These are phyloP conservation scores for Dasysyrphus albostriatus DNA, from an alignment of 2,888 invertebrate genomes.

Conservation along the genomic window DNA sequence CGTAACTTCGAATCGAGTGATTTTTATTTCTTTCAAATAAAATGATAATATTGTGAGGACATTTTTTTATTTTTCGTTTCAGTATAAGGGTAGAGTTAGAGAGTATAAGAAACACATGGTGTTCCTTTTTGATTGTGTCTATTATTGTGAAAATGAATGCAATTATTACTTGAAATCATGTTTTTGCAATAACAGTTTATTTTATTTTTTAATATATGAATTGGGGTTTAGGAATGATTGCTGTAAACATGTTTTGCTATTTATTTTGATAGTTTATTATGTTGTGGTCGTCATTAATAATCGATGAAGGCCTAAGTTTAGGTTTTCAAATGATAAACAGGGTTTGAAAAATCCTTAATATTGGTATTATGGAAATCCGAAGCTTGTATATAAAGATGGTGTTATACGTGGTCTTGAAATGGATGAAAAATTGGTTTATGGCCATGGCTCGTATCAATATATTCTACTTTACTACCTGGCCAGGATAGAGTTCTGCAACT, in stretches of 20 bases:
- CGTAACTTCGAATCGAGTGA: constrained; percentile 35
- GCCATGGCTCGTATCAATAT: too few relatives aligned
- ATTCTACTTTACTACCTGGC: too few relatives aligned
- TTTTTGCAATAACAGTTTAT: constrained; percentile 30
- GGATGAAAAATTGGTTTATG: too few relatives aligned
- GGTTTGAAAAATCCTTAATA: too few relatives aligned
- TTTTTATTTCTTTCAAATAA: constrained; percentile 59
- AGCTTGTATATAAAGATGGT: too few relatives aligned
- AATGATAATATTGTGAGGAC: constrained; percentile 33
- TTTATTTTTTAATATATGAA: constrained; percentile 12
- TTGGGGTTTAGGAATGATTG: too few relatives aligned
- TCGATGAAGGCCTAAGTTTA: not conserved
- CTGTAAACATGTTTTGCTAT: not conserved
- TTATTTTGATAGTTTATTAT: not conserved
- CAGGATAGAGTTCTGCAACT: too few relatives aligned
- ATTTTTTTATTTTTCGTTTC: not conserved
- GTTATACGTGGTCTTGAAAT: too few relatives aligned
- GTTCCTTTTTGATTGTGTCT: constrained; percentile 30
- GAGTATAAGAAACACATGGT: constrained; percentile 46
- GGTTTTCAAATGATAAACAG: too few relatives aligned
- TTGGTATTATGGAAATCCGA: too few relatives aligned
- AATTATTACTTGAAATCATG: constrained; percentile 22
- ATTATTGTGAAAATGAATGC: constrained; percentile 1
- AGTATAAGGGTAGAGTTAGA: not conserved
- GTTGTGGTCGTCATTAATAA: not conserved